Base-by-base conservation (phyloP, 2,113 vertebrate genomes). In the Calyptomena viridis region DNA sequence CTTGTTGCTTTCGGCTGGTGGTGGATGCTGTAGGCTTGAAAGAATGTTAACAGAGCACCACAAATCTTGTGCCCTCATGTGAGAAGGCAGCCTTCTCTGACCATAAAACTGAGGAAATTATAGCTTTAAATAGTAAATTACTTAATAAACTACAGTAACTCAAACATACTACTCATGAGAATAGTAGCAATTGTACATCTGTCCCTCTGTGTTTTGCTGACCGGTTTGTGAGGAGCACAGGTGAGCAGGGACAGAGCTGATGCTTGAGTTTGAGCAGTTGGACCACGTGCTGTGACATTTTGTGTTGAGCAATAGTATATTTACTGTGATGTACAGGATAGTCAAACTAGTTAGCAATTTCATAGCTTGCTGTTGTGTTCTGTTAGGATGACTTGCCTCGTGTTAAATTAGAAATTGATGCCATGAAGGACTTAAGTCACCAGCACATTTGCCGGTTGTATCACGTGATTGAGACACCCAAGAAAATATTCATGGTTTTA, bases 361-460 rank as follows among this genome's bases (percentile, higher is more conserved):
- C 67, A 52, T 6, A 37, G 21, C 60, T 92, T 94, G 59, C 40
- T 93, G 35, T 94, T 87, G 16, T 64, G 58, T 63, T 95, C 39
- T 96, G 58, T 53, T 87, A 99, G 99, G 99, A 98, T 73, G 99
- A 99, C 83, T 97, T 99, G 82, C 99, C 99, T 16, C 98, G 99
- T 50, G 97, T 99, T 68, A 99, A 99, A 96, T 97, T 97, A 19
- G 99, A 99, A 97, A 99, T 99, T 3, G 98, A 99, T 67, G 99
- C 99, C 44, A 98, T 99, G 98, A 99, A 99, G 97, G 99, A 98
- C 88, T 96, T 99, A 35, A 99, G 98, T 93, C 99, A 99, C 83
- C 99, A 99, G 87, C 99, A 99, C 40, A 96, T 99, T 82, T 99
- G 99, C 93, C 98, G 87, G 49, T 97, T 99, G 52, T 99, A 99